phyloP scores from a whole-genome alignment of 2,888 invertebrate genomes.

The Rhagium mordax region DNA sequence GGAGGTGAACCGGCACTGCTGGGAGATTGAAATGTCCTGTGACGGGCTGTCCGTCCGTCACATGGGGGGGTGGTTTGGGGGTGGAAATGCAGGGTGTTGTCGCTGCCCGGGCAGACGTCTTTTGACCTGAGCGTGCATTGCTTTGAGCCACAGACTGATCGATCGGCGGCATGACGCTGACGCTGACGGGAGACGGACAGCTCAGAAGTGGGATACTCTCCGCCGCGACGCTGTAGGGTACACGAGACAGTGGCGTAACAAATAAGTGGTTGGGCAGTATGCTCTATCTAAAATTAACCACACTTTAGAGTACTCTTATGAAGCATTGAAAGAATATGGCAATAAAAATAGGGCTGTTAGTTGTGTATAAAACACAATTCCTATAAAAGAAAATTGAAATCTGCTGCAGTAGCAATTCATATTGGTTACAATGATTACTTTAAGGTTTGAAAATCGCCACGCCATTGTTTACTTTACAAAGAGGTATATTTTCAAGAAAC shows the following conservation, averaged over 20 bases:
- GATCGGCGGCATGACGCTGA: slow-evolving; percentile 67
- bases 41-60: slow-evolving; percentile 60
- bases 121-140: slow-evolving; percentile 64
- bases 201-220: slow-evolving; percentile 55
- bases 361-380: no score
- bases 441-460: no score
- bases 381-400: no score
- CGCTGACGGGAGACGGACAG: slow-evolving; percentile 70
- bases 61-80: slow-evolving; percentile 43
- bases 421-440: no score
- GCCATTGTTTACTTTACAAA: no score
- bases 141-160: slow-evolving; percentile 68
- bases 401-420: no score
- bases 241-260: slow-evolving; percentile 5
- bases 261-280: background rate
- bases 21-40: slow-evolving; percentile 60
- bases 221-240: slow-evolving; percentile 34
- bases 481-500: no score
- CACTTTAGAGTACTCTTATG: no score
- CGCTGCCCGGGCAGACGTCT: slow-evolving; percentile 70
- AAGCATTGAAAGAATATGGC: no score
- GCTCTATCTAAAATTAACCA: no score
- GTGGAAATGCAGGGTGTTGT: slow-evolving; percentile 40
- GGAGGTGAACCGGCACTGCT: slow-evolving; percentile 51
- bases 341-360: no score